These are phyloP conservation scores for Platerodrilus igneus DNA, from an alignment of 2,888 invertebrate genomes.

Conservation along the genomic window DNA sequence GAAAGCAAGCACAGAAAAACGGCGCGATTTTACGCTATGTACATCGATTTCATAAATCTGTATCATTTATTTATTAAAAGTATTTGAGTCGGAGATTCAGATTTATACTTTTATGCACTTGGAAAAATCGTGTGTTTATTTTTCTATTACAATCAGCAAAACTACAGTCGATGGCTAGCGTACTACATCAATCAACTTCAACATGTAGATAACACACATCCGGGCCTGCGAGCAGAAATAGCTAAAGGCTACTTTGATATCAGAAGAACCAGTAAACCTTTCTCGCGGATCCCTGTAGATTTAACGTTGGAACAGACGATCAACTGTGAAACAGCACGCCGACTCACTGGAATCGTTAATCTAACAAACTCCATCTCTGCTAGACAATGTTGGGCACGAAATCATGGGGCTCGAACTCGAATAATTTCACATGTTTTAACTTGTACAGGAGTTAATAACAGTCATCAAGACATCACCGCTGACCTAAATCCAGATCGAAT, in stretches of 20 bases:
- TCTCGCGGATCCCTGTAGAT: slow-evolving; percentile 29
- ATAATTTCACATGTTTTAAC: slow-evolving; percentile 27
- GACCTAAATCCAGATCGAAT: slow-evolving; percentile 14
- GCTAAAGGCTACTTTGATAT: slow-evolving; percentile 29
- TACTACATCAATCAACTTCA: slow-evolving; percentile 15
- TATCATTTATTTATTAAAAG: slow-evolving; percentile 27
- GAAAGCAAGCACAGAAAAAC: slow-evolving; percentile 27
- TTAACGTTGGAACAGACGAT: slow-evolving; percentile 32
- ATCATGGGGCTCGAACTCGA: slow-evolving; percentile 27
- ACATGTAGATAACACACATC: slow-evolving; percentile 26
- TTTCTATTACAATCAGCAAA: slow-evolving; percentile 29
- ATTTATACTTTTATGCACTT: slow-evolving; percentile 26
- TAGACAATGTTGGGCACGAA: slow-evolving; percentile 31
- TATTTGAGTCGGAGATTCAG: slow-evolving; percentile 28
- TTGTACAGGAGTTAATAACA: slow-evolving; percentile 20
- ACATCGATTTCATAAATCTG: slow-evolving; percentile 23
- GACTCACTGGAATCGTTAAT: slow-evolving; percentile 28
- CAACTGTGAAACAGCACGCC: slow-evolving; percentile 31
- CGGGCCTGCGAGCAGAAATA: slow-evolving; percentile 22
- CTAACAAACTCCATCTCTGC: slow-evolving; percentile 31
- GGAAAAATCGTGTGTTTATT: slow-evolving; percentile 25
- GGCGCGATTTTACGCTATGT: slow-evolving; percentile 23
- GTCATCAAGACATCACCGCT: too few species aligned
- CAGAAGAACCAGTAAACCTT: slow-evolving; percentile 28
- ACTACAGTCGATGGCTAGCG: slow-evolving; percentile 21